phyloP scores from a whole-genome alignment of 2,113 vertebrate species.

The Oreochromis aureus region DNA sequence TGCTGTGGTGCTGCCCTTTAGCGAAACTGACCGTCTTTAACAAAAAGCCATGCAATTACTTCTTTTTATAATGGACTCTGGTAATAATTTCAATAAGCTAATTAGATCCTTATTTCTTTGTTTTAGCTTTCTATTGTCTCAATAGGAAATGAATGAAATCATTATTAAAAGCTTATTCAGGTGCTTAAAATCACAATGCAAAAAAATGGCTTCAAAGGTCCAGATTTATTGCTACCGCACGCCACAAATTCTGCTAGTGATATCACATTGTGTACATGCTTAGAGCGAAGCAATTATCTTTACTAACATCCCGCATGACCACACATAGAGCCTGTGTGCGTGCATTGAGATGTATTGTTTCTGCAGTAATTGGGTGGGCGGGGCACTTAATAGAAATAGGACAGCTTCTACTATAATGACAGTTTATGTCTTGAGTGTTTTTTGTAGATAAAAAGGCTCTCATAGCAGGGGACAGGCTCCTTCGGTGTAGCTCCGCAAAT shows the following conservation, averaged over 20 bases:
- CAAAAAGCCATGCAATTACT: conserved; percentile 3
- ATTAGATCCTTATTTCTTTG: conserved; percentile 35
- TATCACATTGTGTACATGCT: background rate
- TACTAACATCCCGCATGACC: background rate
- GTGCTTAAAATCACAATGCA: conserved; percentile 25
- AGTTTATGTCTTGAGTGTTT: conserved; percentile 40
- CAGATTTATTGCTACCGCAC: background rate
- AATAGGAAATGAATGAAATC: conserved; percentile 21
- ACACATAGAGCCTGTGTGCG: background rate
- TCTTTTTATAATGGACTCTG: conserved; percentile 22
- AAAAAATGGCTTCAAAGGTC: background rate
- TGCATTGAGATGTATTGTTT: background rate
- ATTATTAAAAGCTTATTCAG: conserved; percentile 20
- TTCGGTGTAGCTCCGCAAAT: conserved; percentile 1
- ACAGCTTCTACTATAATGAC: conserved; percentile 22
- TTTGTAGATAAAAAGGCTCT: conserved; percentile 28
- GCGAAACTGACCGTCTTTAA: conserved; percentile 17
- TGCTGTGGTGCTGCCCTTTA: background rate
- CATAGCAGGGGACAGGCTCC: background rate
- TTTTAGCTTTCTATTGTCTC: conserved; percentile 11
- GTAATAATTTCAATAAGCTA: conserved; percentile 33
- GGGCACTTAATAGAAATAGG: conserved; percentile 22
- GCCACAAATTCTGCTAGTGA: background rate
- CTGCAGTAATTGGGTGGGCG: conserved; percentile 2
- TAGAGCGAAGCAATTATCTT: background rate